phyloP scores from a whole-genome alignment of 2,113 vertebrate genomes.

The Rhegmatorhina hoffmannsi region DNA sequence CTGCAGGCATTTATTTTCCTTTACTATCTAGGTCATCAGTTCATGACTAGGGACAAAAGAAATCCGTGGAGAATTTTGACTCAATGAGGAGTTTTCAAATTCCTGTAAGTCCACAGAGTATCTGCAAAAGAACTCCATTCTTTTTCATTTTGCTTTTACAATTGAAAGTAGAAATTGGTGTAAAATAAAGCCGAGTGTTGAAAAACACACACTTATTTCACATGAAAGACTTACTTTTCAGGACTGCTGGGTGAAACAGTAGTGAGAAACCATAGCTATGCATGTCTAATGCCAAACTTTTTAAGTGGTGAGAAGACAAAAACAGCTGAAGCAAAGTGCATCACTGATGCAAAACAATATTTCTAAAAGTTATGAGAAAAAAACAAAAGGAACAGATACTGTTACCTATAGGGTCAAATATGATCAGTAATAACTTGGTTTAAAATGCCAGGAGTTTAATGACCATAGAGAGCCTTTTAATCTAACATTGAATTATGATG shows the following conservation, averaged over 20 bases:
- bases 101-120: not conserved
- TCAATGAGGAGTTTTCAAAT: constrained; percentile 21
- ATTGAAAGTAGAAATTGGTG: not conserved
- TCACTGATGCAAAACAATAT: not conserved
- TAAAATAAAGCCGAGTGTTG: not conserved
- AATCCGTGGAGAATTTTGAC: not conserved
- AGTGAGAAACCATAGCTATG: not conserved
- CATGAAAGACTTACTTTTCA: not conserved
- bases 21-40: constrained; percentile 60
- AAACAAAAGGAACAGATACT: not conserved
- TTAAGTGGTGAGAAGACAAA: not conserved
- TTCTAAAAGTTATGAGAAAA: not conserved
- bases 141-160: not conserved
- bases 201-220: not conserved
- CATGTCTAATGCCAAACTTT: not conserved
- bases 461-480: not conserved
- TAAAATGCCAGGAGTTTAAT: not conserved
- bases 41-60: constrained; percentile 53
- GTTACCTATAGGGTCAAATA: not conserved
- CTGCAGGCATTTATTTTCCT: constrained; percentile 56
- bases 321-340: not conserved
- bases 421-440: not conserved
- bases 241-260: not conserved
- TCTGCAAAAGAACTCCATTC: not conserved
- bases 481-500: not conserved